Evolutionary conservation across 2,797 vertebrate species (phyloP), one percentile per base, ranked within the genome.

Genomic region (Macropodus opercularis): DNA sequence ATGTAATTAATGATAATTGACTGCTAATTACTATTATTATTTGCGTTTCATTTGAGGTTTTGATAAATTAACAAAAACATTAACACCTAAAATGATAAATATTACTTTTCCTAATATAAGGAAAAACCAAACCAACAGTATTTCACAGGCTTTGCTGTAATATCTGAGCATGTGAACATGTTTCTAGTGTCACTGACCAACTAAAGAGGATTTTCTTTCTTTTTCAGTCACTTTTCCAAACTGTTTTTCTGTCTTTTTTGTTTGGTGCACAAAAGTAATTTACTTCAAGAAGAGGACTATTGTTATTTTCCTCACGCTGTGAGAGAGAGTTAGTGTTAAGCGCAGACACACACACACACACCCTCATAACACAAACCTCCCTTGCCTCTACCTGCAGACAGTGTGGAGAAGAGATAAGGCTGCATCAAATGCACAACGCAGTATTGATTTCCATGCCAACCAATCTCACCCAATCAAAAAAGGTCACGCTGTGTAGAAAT

Each of bases 391-490:
- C 90, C 89, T 90, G 89, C 86, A 85, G 88, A 90, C 87, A 80
- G 84, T 90, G 85, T 86, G 83, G 77, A 88, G 84, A 77, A 63
- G 87, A 90, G 91, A 91, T 92, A 91, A 93, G 89, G 84, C 88
- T 80, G 84, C 88, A 90, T 89, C 88, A 91, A 92, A 90, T 86
- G 84, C 77, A 80, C 87, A 79, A 81, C 79, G 75, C 50, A 75
- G 77, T 92, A 91, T 92, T 91, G 91, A 92, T 92, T 93, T 93
- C 88, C 90, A 91, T 89, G 87, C 90, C 86, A 89, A 84, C 88
- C 88, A 91, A 92, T 91, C 90, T 92, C 87, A 88, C 85, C 90
- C 89, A 92, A 92, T 93, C 90, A 92, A 91, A 91, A 91, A 91
- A 91, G 89, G 90, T 91, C 90, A 90, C 85, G 84, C 88, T 90